Conservation (phyloP, 2,888 invertebrate species). For the Dryobota labecula region DNA sequence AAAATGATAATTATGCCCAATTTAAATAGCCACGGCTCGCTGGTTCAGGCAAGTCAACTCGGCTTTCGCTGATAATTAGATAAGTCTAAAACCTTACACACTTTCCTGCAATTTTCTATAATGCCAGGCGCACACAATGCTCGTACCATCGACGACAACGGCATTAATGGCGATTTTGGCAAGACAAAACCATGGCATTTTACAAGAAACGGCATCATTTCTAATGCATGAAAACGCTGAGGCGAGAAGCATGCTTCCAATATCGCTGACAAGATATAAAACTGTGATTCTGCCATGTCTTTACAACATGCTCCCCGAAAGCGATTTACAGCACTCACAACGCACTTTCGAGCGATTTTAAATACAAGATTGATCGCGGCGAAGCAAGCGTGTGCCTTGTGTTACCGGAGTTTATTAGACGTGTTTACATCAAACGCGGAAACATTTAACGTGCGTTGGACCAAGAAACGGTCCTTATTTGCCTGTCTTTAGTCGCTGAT, state of each 20-base stretch:
- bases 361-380: background rate
- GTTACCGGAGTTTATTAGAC: constrained; percentile 5
- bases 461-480: too few relatives aligned
- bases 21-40: constrained; percentile 15
- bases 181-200: background rate
- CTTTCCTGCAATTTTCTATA: constrained; percentile 56
- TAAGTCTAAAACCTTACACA: constrained; percentile 44
- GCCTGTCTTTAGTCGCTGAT: too few relatives aligned
- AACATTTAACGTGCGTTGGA: too few relatives aligned
- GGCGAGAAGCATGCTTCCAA: background rate
- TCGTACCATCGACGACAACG: background rate
- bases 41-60: constrained; percentile 21
- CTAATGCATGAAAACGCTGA: background rate
- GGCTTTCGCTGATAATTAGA: constrained; percentile 51
- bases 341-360: background rate
- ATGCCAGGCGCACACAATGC: constrained; percentile 18
- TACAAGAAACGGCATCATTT: background rate
- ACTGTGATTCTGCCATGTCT: background rate
- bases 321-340: background rate
- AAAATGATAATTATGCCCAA: constrained; percentile 23
- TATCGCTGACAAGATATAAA: background rate
- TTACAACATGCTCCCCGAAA: background rate
- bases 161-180: background rate
- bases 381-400: background rate
- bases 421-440: background rate